Evolutionary conservation across 2,888 invertebrate species (phyloP), one percentile per base, ranked within the genome.

Genomic region (Pollenia griseotomentosa): DNA sequence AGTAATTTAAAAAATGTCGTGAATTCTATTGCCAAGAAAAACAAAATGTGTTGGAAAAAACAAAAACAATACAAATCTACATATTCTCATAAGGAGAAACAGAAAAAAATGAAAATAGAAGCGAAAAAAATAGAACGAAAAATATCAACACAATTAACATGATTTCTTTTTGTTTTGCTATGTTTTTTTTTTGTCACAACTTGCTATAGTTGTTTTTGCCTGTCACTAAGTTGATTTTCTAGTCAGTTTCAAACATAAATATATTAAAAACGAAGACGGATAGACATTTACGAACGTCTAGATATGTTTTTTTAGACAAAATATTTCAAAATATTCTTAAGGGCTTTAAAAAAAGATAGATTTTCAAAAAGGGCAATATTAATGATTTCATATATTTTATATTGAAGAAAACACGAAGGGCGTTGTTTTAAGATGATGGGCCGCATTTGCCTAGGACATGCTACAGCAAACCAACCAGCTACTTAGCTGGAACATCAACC

Each of bases 1-100:
- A 16, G 10, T 55, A 42, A 42, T 42, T 1, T 7, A n/a, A 51
- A 51, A 44, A 75, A n/a, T 0, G 12, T 33, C 19, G 51, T 19
- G 7, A 19, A 14, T 16, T 51, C 70, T 53, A 51, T 70, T 79
- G 78, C 68, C 79, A 79, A 79, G 70, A 70, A 70, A 70, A 79
- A 70, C 61, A 79, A 40, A 11, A 11, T 33, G 57, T 44, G n/a
- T 9, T 10, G 9, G 2, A 6, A 63, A 63, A 63, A 23, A 40
- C 5, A 19, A 55, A 3, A 16, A 23, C 14, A 23, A 53, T 5
- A 63, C 33, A 33, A 65, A 57, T 65, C 9, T 57, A 23, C 46
- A 57, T 57, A 48, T 33, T 66, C 55, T 77, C 42, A 79, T 53
- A 1, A 53, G n/a, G 14, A 78, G 59, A 63, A 33, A 53, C 10